Conservation (phyloP, 1,140 invertebrate genomes). For the Lepidurus arcticus region DNA sequence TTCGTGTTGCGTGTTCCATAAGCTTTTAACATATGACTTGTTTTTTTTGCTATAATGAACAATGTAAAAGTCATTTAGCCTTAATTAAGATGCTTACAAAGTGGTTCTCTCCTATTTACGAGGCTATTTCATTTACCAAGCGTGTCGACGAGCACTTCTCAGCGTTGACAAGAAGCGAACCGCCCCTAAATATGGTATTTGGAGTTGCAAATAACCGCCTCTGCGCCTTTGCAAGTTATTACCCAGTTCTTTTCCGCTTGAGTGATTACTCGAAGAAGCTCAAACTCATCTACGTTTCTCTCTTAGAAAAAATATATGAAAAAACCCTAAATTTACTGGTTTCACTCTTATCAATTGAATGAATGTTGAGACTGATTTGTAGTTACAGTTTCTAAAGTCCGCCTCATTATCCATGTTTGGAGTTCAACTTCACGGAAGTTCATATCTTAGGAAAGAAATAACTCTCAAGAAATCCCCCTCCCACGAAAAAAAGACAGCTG, state of each 20-base stretch:
- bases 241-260: background rate
- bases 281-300: too few relatives aligned
- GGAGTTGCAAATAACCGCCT: background rate
- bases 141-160: conserved; percentile 8
- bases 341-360: background rate
- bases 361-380: background rate
- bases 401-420: conserved; percentile 2
- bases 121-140: conserved; percentile 7
- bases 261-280: too few relatives aligned
- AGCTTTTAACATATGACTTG: background rate
- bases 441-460: background rate
- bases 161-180: conserved; percentile 20
- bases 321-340: background rate
- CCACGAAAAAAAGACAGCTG: background rate
- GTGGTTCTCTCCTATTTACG: background rate
- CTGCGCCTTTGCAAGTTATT: background rate
- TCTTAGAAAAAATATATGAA: too few relatives aligned
- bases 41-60: background rate
- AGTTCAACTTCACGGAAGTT: background rate
- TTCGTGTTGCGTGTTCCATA: background rate
- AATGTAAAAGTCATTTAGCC: background rate
- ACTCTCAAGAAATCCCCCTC: background rate
- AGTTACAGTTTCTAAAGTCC: background rate
- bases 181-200: conserved; percentile 18
- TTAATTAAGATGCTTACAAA: background rate